Evolutionary conservation across 2,113 vertebrate genomes (phyloP).

Genomic region (Siniperca knerii): DNA sequence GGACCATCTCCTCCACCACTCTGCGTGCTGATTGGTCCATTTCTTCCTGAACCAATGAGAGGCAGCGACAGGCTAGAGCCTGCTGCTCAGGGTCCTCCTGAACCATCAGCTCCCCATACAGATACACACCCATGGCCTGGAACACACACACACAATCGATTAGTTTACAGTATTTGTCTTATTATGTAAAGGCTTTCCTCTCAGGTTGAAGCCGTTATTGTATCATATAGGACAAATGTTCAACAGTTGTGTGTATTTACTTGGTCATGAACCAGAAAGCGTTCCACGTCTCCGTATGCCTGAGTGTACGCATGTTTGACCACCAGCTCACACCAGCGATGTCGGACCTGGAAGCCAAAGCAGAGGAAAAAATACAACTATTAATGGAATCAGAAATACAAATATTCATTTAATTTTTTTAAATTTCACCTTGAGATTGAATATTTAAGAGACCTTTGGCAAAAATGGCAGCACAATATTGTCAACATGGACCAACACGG

Average conservation of each 20-base stretch:
- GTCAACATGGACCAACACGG: not conserved
- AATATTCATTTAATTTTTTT: not conserved
- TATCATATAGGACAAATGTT: not conserved
- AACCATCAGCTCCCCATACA: slow-evolving; percentile 98
- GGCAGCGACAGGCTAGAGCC: slow-evolving; percentile 89
- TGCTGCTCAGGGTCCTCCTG: slow-evolving; percentile 92
- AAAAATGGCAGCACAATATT: not conserved
- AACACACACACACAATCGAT: slow-evolving; percentile 33
- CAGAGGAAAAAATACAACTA: not conserved
- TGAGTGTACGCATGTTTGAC: slow-evolving; percentile 87
- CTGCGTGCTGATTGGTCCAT: slow-evolving; percentile 90
- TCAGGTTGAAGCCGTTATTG: not conserved
- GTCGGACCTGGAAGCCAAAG: slow-evolving; percentile 86
- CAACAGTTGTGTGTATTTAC: slow-evolving; percentile 72
- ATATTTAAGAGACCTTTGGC: not conserved
- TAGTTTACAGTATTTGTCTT: not conserved
- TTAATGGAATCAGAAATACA: not conserved
- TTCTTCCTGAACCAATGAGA: slow-evolving; percentile 85
- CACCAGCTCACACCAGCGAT: slow-evolving; percentile 97
- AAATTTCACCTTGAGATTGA: not conserved
- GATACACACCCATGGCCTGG: slow-evolving; percentile 97
- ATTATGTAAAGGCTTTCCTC: not conserved
- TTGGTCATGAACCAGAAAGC: slow-evolving; percentile 92
- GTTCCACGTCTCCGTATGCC: slow-evolving; percentile 88
- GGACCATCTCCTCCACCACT: slow-evolving; percentile 95